phyloP scores from a whole-genome alignment of 2,888 invertebrate genomes.

The Plusia festucae region DNA sequence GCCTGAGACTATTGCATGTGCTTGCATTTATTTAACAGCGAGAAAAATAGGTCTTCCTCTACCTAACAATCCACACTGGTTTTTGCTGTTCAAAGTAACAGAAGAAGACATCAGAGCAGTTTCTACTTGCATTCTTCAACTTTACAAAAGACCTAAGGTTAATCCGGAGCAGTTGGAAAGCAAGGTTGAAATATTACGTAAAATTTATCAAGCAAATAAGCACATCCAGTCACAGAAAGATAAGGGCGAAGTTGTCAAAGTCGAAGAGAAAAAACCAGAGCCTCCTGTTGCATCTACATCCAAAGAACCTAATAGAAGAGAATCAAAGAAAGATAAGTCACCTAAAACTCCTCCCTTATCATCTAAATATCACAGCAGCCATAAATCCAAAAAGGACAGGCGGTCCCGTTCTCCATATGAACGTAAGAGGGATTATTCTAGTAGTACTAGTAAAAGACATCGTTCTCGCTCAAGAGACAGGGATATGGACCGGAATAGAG shows the following conservation, averaged over 20 bases:
- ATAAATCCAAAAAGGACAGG: conserved; percentile 83
- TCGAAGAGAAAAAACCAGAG: conserved; percentile 81
- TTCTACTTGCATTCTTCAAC: conserved; percentile 93
- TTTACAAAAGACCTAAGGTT: conserved; percentile 96
- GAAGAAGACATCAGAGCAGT: conserved; percentile 96
- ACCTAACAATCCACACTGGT: conserved; percentile 97
- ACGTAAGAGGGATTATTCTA: conserved; percentile 81
- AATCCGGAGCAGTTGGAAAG: conserved; percentile 85
- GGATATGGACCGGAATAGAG: conserved; percentile 79
- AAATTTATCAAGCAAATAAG: conserved; percentile 85
- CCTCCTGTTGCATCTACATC: conserved; percentile 84
- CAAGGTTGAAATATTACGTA: conserved; percentile 80
- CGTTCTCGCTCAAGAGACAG: conserved; percentile 84
- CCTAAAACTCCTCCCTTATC: conserved; percentile 86
- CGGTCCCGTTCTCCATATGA: conserved; percentile 86
- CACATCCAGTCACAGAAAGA: conserved; percentile 81
- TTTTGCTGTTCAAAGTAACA: conserved; percentile 94
- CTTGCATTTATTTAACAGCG: conserved; percentile 98
- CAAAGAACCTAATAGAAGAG: conserved; percentile 79
- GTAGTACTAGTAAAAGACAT: conserved; percentile 77
- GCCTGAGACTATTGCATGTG: conserved; percentile 99
- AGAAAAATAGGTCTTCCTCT: conserved; percentile 95
- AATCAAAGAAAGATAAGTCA: conserved; percentile 83
- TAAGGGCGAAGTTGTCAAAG: conserved; percentile 72
- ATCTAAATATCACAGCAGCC: conserved; percentile 82